These are phyloP conservation scores for Pegoplata infirma DNA, from an alignment of 2,888 invertebrate genomes.

Conservation along the genomic window DNA sequence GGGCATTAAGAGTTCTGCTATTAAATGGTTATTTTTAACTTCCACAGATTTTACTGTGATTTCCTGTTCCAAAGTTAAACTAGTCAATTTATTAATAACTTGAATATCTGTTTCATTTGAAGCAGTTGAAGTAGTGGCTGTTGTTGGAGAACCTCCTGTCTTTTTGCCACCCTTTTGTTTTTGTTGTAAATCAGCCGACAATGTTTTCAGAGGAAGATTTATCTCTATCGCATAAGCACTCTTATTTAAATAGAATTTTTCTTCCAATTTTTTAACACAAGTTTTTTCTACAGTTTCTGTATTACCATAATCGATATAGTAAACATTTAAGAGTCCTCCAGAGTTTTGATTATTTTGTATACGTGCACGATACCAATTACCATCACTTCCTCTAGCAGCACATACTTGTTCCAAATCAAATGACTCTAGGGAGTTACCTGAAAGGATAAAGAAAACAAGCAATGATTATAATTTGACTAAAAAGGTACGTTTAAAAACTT, in stretches of 20 bases:
- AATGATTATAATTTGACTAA: no score
- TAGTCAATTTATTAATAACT: constrained; percentile 66
- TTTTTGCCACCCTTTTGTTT: constrained; percentile 64
- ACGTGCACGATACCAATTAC: constrained; percentile 85
- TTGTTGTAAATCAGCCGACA: constrained; percentile 62
- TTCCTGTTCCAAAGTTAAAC: constrained; percentile 66
- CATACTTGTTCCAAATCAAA: constrained; percentile 81
- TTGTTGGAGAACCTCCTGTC: neutral
- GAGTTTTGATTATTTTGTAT: constrained; percentile 74
- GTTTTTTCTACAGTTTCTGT: constrained; percentile 80
- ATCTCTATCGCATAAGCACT: constrained; percentile 74
- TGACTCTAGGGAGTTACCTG: constrained; percentile 75
- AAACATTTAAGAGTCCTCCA: constrained; percentile 77
- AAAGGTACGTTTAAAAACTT: no score
- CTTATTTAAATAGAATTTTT: constrained; percentile 76
- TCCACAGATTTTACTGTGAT: constrained; percentile 73
- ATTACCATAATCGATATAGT: constrained; percentile 86
- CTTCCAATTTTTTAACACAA: constrained; percentile 79
- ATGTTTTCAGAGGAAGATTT: constrained; percentile 72
- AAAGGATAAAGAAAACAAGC: neutral
- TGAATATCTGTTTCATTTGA: constrained; percentile 49
- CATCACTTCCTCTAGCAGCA: constrained; percentile 82
- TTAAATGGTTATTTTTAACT: constrained; percentile 71
- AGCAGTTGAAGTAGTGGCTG: constrained; percentile 10
- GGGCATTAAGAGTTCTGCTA: constrained; percentile 70